A percentile compares a stretch with the other conserved stretches of the same genome.
phyloP scores from a whole-genome alignment of 2,888 invertebrate genomes.

The Heliconius erato region DNA sequence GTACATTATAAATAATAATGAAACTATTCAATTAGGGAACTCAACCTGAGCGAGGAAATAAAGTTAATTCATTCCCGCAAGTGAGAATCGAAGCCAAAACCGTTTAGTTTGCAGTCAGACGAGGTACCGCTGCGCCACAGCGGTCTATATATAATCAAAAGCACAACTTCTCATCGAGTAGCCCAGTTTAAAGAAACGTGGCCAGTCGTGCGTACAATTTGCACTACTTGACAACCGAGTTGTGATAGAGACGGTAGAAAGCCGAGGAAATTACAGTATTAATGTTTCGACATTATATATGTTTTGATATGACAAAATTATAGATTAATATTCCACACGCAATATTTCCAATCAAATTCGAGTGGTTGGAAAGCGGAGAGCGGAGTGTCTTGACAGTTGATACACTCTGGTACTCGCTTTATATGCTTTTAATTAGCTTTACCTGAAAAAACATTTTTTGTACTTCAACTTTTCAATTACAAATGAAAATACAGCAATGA shows the following conservation, averaged over 20 bases:
- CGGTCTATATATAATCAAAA: not conserved
- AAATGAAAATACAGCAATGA: too few relatives aligned
- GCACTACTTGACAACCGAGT: constrained; percentile 61
- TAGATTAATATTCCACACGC: not conserved
- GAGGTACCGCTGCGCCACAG: not conserved
- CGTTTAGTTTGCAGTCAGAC: not conserved
- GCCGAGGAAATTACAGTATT: constrained; percentile 48
- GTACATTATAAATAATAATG: too few relatives aligned
- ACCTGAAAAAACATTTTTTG: too few relatives aligned
- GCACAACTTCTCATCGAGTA: constrained; percentile 15
- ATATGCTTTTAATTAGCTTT: too few relatives aligned
- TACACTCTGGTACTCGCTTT: too few relatives aligned
- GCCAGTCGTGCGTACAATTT: constrained; percentile 70
- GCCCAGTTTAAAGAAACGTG: constrained; percentile 45
- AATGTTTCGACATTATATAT: constrained; percentile 43
- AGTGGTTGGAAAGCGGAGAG: not conserved
- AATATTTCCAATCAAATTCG: too few relatives aligned
- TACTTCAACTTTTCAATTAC: too few relatives aligned
- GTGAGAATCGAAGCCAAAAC: not conserved
- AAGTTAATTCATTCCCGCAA: not conserved
- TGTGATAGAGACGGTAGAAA: constrained; percentile 51
- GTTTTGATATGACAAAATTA: constrained; percentile 38
- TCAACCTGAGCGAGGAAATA: too few relatives aligned
- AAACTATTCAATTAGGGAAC: too few relatives aligned
- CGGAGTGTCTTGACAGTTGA: too few relatives aligned